Evolutionary conservation across 2,113 vertebrate species (phyloP), one percentile per base, ranked within the genome.

Genomic region (Rhineura floridana): DNA sequence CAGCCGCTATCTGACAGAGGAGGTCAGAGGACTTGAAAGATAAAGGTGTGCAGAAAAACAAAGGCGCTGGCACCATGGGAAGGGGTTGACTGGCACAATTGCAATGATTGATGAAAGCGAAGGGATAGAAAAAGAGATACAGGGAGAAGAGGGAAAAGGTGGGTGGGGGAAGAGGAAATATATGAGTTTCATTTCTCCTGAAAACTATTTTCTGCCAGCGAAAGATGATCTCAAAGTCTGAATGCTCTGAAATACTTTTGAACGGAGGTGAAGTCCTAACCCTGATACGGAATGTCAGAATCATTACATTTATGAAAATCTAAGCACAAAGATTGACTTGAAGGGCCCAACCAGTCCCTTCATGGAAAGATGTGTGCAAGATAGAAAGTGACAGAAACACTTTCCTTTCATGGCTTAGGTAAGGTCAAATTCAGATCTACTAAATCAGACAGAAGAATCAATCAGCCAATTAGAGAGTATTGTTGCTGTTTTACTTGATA

Each of bases 161-260:
- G 28, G 15, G 73, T 13, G 83, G 3, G n/a, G 84, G 52, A n/a
- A 69, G 42, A 75, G 77, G n/a, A 19, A 70, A 83, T 6, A 3
- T 44, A 81, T 92, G 84, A 15, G n/a, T 6, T 0, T 77, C 12
- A 13, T 91, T 85, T 48, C 77, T 39, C 83, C 0, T 75, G 82
- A 90, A 91, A 73, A 87, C 44, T 33, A 83, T 93, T 92, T 87
- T 88, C 84, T 0, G 84, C 87, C 59, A 15, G 0, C 12, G 90
- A 93, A 94, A 92, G 93, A 87, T 85, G 90, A 84, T 84, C 36
- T 33, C 86, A 69, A 30, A 89, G 82, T 17, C 65, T 15, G 0
- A 90, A 89, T 87, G 84, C 89, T 91, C 52, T 55, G 84, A 94
- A 93, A 92, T 81, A 83, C 81, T 78, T 42, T 86, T 92, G 91